These are phyloP conservation scores for Cyanoderma ruficeps DNA, from an alignment of 2,113 vertebrate species.

Conservation along the genomic window DNA sequence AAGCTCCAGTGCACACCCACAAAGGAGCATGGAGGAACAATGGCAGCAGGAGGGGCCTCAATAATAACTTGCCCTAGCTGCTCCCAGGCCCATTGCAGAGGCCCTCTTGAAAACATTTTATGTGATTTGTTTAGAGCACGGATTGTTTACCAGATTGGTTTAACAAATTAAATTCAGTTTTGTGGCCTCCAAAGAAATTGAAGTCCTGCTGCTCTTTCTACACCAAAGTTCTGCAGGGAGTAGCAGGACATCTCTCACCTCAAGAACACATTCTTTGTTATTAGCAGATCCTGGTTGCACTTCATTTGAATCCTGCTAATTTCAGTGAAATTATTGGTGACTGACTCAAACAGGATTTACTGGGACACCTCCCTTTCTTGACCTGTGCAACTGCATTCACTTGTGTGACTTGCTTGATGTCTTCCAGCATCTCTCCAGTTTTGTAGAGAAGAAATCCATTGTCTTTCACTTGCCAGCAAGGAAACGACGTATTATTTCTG, in stretches of 20 bases:
- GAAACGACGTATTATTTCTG: not conserved
- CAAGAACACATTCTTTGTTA: not conserved
- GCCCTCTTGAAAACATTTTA: not conserved
- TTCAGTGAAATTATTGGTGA: not conserved
- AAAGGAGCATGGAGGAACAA: not conserved
- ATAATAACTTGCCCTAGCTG: not conserved
- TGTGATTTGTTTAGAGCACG: not conserved
- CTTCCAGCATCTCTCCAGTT: not conserved
- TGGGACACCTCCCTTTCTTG: not conserved
- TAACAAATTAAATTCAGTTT: not conserved
- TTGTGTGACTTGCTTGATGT: not conserved
- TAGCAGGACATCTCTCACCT: not conserved
- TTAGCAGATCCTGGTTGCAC: not conserved
- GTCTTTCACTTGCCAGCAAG: not conserved
- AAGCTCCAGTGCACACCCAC: not conserved
- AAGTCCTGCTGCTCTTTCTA: not conserved
- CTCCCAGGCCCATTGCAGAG: not conserved
- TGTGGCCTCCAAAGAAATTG: accelerated
- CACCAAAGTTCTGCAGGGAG: not conserved
- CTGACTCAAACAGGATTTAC: not conserved
- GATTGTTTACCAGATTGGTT: not conserved
- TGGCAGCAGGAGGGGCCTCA: not conserved
- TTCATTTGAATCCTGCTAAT: not conserved
- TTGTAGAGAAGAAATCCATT: not conserved
- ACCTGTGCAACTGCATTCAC: not conserved